These are phyloP conservation scores for Drosophila melanica DNA, from an alignment of 1,140 invertebrate species.

Conservation along the genomic window DNA sequence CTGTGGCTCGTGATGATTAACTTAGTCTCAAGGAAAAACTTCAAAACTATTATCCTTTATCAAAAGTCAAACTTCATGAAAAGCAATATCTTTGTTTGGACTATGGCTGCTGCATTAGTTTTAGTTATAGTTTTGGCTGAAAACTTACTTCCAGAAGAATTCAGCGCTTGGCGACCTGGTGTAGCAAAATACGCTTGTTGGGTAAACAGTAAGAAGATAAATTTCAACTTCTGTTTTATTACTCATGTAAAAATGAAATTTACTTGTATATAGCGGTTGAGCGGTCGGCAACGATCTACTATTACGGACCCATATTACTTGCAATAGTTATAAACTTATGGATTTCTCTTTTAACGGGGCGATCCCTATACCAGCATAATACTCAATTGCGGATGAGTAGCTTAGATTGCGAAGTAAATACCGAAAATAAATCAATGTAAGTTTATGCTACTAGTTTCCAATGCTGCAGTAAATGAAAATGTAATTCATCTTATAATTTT, in stretches of 20 bases:
- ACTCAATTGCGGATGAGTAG: too few species aligned
- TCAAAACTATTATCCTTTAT: constrained; percentile 45
- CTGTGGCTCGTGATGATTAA: constrained; percentile 91
- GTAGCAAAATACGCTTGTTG: constrained; percentile 85
- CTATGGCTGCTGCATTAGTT: constrained; percentile 85
- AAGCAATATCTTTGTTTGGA: constrained; percentile 90
- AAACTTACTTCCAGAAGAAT: neutral
- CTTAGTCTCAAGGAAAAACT: constrained; percentile 89
- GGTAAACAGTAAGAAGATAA: constrained; percentile 85
- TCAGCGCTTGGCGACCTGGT: constrained; percentile 78
- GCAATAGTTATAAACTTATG: constrained; percentile 88
- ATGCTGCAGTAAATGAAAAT: neutral
- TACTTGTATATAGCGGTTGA: constrained; percentile 3
- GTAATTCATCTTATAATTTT: constrained; percentile 30
- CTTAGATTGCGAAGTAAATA: constrained; percentile 8
- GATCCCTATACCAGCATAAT: constrained; percentile 83
- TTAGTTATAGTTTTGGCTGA: constrained; percentile 67
- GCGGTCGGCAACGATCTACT: constrained; percentile 86
- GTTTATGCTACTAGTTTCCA: neutral
- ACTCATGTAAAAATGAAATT: neutral
- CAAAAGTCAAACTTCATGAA: constrained; percentile 85
- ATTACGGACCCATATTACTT: constrained; percentile 88
- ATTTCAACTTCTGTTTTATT: too few species aligned
- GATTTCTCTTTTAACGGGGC: constrained; percentile 88
- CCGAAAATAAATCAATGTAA: constrained; percentile 30